Conservation (phyloP, 2,888 invertebrate species). For the Eubasilissa splendida region DNA sequence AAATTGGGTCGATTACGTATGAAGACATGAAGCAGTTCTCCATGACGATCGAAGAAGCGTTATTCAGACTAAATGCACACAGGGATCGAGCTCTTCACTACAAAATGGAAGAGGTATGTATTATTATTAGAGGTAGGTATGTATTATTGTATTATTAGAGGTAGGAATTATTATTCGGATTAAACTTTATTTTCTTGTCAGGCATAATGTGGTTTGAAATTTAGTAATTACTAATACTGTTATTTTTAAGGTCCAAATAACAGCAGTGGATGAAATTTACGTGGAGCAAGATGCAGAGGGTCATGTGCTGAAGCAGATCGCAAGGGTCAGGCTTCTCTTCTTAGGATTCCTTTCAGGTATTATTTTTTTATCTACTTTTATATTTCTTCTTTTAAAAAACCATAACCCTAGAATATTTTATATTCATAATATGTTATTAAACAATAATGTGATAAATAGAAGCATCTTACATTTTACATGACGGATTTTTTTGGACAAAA, state of each 20-base stretch:
- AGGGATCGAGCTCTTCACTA: constrained; percentile 91
- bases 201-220: background rate
- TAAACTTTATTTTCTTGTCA: background rate
- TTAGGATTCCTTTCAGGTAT: constrained; percentile 93
- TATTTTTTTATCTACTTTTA: background rate
- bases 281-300: constrained; percentile 92
- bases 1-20: constrained; percentile 91
- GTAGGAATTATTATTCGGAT: background rate
- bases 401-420: no score
- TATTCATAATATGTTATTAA: no score
- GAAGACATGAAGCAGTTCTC: constrained; percentile 95
- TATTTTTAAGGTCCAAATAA: constrained; percentile 82
- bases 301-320: constrained; percentile 90
- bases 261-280: constrained; percentile 92
- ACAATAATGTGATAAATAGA: no score
- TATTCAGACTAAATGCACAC: constrained; percentile 89
- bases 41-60: constrained; percentile 91
- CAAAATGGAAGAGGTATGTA: constrained; percentile 88
- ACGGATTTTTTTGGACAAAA: no score
- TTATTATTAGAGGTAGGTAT: background rate
- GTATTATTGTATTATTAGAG: background rate
- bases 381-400: background rate
- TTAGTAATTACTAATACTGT: background rate
- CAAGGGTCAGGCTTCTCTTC: constrained; percentile 95
- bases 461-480: no score